Percentiles rank a stretch among this genome's conserved stretches.
Evolutionary conservation across 2,797 vertebrate species (phyloP).

Genomic region (Cyclura pinguis): DNA sequence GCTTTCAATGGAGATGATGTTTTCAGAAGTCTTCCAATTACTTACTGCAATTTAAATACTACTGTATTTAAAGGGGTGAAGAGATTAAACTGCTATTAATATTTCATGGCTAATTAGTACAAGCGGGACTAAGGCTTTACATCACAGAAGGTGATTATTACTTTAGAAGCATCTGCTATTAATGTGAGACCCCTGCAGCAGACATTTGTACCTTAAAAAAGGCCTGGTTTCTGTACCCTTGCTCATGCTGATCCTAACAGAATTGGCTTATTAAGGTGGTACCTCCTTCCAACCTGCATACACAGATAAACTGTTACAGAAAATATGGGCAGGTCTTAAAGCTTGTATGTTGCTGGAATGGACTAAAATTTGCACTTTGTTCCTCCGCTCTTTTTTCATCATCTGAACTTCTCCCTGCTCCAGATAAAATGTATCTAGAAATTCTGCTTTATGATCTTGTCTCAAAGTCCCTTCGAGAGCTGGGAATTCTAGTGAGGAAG

Average conservation of each 20-base stretch:
- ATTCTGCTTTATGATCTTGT: neutral
- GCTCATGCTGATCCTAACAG: neutral
- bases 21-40: slow-evolving; percentile 42
- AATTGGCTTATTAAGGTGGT: neutral
- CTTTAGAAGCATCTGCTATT: neutral
- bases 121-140: slow-evolving; percentile 56
- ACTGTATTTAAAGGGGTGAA: slow-evolving; percentile 54
- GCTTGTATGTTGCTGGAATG: neutral
- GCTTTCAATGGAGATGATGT: slow-evolving; percentile 45
- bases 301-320: neutral
- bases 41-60: rapidly evolving
- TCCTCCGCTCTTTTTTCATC: neutral
- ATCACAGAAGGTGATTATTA: slow-evolving; percentile 36
- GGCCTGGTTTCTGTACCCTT: neutral
- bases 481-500: neutral
- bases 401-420: neutral
- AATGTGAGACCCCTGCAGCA: neutral
- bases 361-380: neutral
- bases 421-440: neutral
- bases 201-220: slow-evolving; percentile 14
- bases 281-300: neutral
- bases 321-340: neutral
- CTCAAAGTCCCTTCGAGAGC: neutral
- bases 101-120: slow-evolving; percentile 59
- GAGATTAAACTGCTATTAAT: slow-evolving; percentile 57